Evolutionary conservation across 2,113 vertebrate genomes (phyloP).

Genomic region (Rostratula benghalensis): DNA sequence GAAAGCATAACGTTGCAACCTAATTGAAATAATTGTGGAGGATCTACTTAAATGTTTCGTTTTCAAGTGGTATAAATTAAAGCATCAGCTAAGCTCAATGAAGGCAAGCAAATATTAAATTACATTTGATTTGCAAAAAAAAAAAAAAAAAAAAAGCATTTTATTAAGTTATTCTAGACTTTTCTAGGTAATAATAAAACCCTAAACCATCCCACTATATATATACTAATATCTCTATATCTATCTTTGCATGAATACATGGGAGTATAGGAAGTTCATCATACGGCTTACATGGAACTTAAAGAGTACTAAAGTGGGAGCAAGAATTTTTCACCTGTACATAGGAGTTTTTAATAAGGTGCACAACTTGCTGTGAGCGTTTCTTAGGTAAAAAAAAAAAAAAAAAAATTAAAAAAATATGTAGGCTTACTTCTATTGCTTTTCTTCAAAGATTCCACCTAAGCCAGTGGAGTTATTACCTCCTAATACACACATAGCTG

Average conservation of each 20-base stretch:
- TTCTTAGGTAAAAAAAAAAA: neutral
- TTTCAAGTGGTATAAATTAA: neutral
- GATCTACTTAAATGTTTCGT: neutral
- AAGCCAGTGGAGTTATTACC: neutral
- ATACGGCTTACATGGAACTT: neutral
- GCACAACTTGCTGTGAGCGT: neutral
- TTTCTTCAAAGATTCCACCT: neutral
- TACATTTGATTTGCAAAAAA: neutral
- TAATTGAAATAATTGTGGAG: constrained; percentile 1
- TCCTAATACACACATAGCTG: neutral
- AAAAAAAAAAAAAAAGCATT: neutral
- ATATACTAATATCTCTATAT: neutral
- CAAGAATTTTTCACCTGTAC: neutral
- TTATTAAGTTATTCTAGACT: neutral
- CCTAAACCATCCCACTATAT: neutral
- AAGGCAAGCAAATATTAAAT: neutral
- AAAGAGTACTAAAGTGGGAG: neutral
- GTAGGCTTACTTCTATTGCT: neutral
- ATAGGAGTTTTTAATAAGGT: neutral
- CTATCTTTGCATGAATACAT: neutral
- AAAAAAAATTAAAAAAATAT: neutral
- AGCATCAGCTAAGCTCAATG: neutral
- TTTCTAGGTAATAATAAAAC: neutral
- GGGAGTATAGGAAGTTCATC: neutral
- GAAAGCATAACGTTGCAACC: neutral